Evolutionary conservation across 2,888 invertebrate genomes (phyloP).

Genomic region (Agrypnus murinus): DNA sequence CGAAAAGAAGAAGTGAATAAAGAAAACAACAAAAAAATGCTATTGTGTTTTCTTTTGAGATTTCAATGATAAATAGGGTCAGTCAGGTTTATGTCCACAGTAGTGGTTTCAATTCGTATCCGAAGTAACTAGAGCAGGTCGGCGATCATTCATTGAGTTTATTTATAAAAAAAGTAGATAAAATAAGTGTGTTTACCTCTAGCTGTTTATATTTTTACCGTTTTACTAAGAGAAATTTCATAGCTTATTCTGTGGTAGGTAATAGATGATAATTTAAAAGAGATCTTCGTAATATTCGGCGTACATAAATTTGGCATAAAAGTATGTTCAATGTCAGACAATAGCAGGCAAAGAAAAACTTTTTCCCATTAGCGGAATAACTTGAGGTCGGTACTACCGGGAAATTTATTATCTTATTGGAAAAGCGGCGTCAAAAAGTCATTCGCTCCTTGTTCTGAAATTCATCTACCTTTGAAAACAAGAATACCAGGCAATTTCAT

Average conservation of each 20-base stretch:
- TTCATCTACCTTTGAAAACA: constrained; percentile 6
- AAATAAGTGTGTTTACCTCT: too few relatives aligned
- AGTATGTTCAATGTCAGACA: too few relatives aligned
- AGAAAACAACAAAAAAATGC: background rate
- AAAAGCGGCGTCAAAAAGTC: background rate
- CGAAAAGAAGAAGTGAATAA: background rate
- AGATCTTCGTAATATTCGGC: too few relatives aligned
- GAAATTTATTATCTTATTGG: background rate
- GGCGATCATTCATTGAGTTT: too few relatives aligned
- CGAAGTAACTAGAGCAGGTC: too few relatives aligned
- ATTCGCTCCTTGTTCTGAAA: background rate
- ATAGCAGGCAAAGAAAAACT: too few relatives aligned
- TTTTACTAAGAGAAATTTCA: too few relatives aligned
- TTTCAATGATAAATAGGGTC: constrained; percentile 2
- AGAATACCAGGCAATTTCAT: constrained; percentile 14
- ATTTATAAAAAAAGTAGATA: too few relatives aligned
- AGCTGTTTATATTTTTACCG: too few relatives aligned
- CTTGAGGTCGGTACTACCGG: background rate
- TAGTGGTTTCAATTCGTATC: background rate
- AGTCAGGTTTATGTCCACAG: constrained; percentile 3
- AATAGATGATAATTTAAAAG: too few relatives aligned
- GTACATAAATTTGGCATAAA: too few relatives aligned
- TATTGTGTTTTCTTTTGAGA: background rate
- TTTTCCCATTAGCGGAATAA: background rate
- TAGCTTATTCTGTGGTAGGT: too few relatives aligned